These are phyloP conservation scores for Astur gentilis DNA, from an alignment of 2,113 vertebrate species.

Conservation along the genomic window DNA sequence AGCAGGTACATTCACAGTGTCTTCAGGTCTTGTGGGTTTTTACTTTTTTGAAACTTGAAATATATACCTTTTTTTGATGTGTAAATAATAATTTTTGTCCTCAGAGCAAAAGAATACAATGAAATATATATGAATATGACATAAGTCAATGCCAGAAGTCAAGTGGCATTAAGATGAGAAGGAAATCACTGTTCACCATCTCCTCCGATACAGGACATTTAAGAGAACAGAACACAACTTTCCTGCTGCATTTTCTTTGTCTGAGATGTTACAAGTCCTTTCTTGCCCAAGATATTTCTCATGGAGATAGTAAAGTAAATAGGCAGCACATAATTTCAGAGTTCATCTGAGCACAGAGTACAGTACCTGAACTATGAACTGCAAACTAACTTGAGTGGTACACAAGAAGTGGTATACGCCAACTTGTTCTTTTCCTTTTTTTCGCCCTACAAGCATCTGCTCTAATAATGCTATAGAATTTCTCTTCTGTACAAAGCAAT, in stretches of 20 bases:
- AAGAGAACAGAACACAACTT: not conserved
- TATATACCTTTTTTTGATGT: not conserved
- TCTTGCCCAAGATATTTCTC: not conserved
- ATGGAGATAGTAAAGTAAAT: not conserved
- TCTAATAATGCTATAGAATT: not conserved
- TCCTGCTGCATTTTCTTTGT: not conserved
- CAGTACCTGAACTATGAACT: not conserved
- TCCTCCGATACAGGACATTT: not conserved
- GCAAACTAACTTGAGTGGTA: not conserved
- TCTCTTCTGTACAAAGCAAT: not conserved
- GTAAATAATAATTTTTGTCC: not conserved
- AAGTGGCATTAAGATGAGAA: not conserved
- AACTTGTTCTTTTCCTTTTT: not conserved
- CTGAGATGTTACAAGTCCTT: not conserved
- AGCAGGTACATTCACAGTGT: not conserved
- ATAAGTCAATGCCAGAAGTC: not conserved
- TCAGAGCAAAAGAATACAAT: not conserved
- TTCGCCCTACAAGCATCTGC: not conserved
- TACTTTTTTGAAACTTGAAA: not conserved
- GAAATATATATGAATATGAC: not conserved
- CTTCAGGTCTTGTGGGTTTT: not conserved
- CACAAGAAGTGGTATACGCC: not conserved
- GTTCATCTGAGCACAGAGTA: not conserved
- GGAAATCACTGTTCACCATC: not conserved
- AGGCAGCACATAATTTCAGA: not conserved